Evolutionary conservation across 2,113 vertebrate genomes (phyloP).

Genomic region (Oenanthe oenanthe): DNA sequence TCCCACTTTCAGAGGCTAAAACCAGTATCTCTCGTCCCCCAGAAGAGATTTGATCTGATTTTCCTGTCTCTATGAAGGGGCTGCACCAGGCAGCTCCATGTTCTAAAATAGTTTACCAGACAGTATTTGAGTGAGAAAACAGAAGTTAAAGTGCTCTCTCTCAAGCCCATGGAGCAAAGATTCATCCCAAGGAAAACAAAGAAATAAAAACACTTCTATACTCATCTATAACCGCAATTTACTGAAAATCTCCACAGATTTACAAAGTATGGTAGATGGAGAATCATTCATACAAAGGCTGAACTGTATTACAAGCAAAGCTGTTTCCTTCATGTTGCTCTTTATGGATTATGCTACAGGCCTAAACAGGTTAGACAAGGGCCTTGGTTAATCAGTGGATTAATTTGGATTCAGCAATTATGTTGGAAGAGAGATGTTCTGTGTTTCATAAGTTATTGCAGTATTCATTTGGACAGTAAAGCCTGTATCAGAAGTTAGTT

Average conservation of each 20-base stretch:
- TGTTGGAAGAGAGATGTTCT: not conserved
- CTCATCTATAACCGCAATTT: not conserved
- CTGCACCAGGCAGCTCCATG: not conserved
- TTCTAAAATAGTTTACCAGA: not conserved
- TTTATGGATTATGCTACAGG: not conserved
- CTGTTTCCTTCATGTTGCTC: not conserved
- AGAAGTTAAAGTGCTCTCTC: not conserved
- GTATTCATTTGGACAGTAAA: not conserved
- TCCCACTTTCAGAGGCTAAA: not conserved
- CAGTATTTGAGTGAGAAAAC: not conserved
- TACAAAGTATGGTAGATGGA: not conserved
- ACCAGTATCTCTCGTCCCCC: not conserved
- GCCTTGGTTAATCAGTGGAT: conserved; percentile 1
- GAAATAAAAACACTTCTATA: not conserved
- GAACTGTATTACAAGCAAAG: not conserved
- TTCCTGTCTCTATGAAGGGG: not conserved
- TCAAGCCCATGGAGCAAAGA: not conserved
- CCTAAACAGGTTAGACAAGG: not conserved
- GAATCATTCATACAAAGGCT: not conserved
- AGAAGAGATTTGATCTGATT: not conserved
- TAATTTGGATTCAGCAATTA: not conserved
- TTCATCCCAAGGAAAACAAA: not conserved
- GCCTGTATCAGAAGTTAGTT: not conserved
- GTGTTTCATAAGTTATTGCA: not conserved
- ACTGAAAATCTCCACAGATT: not conserved